Base-by-base conservation (phyloP, 2,888 invertebrate genomes). In the Belgica antarctica region DNA sequence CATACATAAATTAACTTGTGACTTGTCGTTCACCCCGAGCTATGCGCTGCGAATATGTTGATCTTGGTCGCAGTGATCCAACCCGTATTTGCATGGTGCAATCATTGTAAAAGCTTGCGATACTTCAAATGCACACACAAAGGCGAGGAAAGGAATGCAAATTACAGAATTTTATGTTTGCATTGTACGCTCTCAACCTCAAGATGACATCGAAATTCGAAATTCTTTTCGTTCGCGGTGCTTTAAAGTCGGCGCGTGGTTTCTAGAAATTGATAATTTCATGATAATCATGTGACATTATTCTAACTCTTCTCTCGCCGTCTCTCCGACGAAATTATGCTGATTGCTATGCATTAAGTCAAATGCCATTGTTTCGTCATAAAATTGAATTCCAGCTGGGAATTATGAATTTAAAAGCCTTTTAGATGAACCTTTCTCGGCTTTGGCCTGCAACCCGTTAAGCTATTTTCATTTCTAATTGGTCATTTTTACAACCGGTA, bases 101-200 rank as follows among this genome's bases (percentile, higher is more conserved):
- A 63, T 63, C 12, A 63, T 41, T 63, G 63, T 63, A 63, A 62
- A 57, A 22, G 4, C 41, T 8, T n/a, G 17, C 19, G 52, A 52
- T 22, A 52, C 15, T 22, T 63, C 22, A 24, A 62, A 31, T 62
- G 24, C 28, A 36, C 24, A 36, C 36, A 28, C 28, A 62, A 62
- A 62, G 62, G 62, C 41, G 63, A 63, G 63, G 63, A 36, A 10
- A 17, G 63, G 63, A 63, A 63, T 63, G 63, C 63, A 63, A 63
- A 63, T 63, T 63, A 25, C 36, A 17, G 10, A n/a, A 17, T 12
- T 63, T 36, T 36, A 62, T 62, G 62, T 62, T 62, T 62, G 28
- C 31, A 19, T 34, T 31, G 41, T 41, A 12, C 41, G 41, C 3
- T 41, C n/a, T 12, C 15, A 41, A 62, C 62, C 62, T 62, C 31